Evolutionary conservation across 2,888 invertebrate genomes (phyloP).

Genomic region (Nephrocerus scutellatus): DNA sequence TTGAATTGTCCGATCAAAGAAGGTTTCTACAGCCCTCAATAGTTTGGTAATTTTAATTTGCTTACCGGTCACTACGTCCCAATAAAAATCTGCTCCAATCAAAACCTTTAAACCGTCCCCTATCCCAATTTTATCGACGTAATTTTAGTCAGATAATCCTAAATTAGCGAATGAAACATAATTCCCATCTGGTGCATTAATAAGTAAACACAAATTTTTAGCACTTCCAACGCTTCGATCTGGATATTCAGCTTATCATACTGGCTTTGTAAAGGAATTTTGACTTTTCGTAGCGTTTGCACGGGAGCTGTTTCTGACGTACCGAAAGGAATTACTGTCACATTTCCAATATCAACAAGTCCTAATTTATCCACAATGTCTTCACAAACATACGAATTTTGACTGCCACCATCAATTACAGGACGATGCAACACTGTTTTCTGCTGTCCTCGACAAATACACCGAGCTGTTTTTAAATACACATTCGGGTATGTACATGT

Average conservation of each 20-base stretch:
- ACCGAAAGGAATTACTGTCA: slow-evolving; percentile 2
- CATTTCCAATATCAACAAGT: neutral
- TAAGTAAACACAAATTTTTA: slow-evolving; percentile 13
- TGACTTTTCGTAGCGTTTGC: slow-evolving; percentile 2
- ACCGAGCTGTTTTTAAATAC: neutral
- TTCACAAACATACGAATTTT: too few species aligned
- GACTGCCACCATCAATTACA: slow-evolving; percentile 7
- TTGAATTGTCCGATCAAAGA: slow-evolving; percentile 9
- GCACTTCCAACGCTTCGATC: slow-evolving; percentile 10
- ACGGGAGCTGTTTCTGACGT: neutral
- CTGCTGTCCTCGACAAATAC: too few species aligned
- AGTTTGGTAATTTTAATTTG: slow-evolving; percentile 1
- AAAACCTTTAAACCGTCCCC: too few species aligned
- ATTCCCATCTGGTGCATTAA: slow-evolving; percentile 1
- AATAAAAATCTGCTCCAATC: slow-evolving; percentile 6
- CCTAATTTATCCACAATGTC: too few species aligned
- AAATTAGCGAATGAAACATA: slow-evolving; percentile 5
- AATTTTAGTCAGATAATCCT: neutral
- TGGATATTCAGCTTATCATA: neutral
- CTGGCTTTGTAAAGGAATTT: slow-evolving; percentile 7
- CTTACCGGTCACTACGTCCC: slow-evolving; percentile 8
- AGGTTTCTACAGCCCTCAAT: slow-evolving; percentile 6
- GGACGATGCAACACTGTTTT: slow-evolving; percentile 2
- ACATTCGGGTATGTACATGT: too few species aligned
- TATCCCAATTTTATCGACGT: neutral